Conservation (phyloP, 2,797 vertebrate species). For the Lagodon rhomboides region DNA sequence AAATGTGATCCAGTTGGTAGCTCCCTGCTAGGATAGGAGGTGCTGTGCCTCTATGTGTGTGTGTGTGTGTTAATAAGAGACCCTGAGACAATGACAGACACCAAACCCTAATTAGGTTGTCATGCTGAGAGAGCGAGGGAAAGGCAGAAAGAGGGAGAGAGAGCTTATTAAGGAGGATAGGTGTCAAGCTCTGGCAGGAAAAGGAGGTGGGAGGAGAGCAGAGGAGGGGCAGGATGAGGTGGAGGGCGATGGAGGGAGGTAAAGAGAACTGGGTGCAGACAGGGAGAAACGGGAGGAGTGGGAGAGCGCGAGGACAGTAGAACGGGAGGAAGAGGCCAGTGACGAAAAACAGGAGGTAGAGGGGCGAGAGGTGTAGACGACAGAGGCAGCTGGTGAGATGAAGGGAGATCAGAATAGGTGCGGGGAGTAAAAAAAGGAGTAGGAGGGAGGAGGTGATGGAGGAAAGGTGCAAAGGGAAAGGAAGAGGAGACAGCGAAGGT, state of each 20-base stretch:
- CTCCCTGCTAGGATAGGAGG: constrained; percentile 34
- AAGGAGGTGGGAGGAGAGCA: constrained; percentile 67
- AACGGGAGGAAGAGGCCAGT: neutral
- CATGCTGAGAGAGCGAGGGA: constrained; percentile 72
- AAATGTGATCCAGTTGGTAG: constrained; percentile 53
- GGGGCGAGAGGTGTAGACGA: constrained; percentile 29
- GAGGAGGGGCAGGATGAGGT: constrained; percentile 34
- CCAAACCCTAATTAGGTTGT: constrained; percentile 85
- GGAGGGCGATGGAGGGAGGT: constrained; percentile 22
- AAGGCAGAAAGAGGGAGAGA: constrained; percentile 51
- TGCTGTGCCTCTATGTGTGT: constrained; percentile 36
- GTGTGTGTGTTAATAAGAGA: constrained; percentile 74
- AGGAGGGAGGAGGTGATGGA: constrained; percentile 15
- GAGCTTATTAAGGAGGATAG: constrained; percentile 80
- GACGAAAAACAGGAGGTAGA: constrained; percentile 18
- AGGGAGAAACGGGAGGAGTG: constrained; percentile 13
- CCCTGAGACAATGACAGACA: constrained; percentile 83
- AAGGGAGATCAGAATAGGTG: constrained; percentile 35
- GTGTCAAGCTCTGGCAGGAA: constrained; percentile 79
- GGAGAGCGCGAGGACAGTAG: neutral
- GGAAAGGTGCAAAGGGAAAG: constrained; percentile 9
- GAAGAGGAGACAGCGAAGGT: constrained; percentile 7
- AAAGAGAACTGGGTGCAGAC: constrained; percentile 29
- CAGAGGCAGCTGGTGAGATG: constrained; percentile 37
- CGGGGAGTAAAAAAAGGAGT: constrained; percentile 6